A percentile compares a stretch with the other conserved stretches of the same genome.
These are phyloP conservation scores for Poliocrania exsul DNA, from an alignment of 2,797 vertebrate genomes.

Conservation along the genomic window DNA sequence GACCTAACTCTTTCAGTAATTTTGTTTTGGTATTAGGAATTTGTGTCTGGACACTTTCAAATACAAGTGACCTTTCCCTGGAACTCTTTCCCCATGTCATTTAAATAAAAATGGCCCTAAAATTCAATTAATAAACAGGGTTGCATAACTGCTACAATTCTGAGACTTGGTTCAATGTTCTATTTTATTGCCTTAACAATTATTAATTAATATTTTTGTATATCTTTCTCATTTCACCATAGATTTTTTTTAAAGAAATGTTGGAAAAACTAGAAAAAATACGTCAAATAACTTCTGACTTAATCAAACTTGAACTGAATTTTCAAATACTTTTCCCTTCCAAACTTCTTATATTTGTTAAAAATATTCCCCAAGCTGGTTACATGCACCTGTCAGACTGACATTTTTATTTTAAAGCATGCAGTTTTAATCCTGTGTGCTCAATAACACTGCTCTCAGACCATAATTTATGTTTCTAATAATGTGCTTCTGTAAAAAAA, in stretches of 20 bases:
- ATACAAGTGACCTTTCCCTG: neutral
- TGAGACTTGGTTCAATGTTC: neutral
- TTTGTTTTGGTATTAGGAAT: neutral
- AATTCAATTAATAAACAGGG: neutral
- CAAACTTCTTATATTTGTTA: neutral
- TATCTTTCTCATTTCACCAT: neutral
- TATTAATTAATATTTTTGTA: neutral
- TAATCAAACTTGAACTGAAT: neutral
- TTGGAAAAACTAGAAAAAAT: neutral
- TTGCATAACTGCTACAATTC: neutral
- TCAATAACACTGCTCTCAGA: neutral
- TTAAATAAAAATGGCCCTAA: neutral
- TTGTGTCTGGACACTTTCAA: neutral
- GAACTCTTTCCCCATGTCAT: neutral
- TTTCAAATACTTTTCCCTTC: neutral
- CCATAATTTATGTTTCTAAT: constrained; percentile 31
- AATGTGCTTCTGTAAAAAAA: neutral
- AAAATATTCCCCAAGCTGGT: neutral
- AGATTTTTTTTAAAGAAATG: neutral
- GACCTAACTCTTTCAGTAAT: neutral
- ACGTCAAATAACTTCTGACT: neutral
- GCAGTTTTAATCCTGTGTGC: neutral
- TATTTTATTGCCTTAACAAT: neutral
- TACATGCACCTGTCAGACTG: neutral
- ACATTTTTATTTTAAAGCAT: constrained; percentile 5